phyloP scores from a whole-genome alignment of 2,797 vertebrate species.

The Fistularia commersonii region DNA sequence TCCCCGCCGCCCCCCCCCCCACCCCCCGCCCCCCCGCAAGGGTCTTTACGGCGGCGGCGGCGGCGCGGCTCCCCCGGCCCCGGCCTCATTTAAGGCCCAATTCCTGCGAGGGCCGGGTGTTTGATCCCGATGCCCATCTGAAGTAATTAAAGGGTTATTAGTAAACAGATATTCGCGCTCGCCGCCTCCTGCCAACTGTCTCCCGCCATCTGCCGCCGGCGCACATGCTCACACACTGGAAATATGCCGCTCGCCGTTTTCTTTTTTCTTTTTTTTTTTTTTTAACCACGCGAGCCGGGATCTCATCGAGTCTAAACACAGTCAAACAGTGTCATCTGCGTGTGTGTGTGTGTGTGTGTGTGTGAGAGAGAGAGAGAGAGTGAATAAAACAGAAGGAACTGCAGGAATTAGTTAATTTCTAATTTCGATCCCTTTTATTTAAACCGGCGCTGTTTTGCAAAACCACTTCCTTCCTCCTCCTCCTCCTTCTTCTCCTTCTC shows the following conservation, averaged over 20 bases:
- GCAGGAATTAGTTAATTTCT: slow-evolving; percentile 33
- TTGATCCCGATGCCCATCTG: slow-evolving; percentile 81
- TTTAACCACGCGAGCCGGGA: no score
- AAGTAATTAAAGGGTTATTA: slow-evolving; percentile 86
- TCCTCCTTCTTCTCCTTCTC: slow-evolving; percentile 10
- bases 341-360: slow-evolving; percentile 20
- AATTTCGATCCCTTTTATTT: slow-evolving; percentile 50
- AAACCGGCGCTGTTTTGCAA: slow-evolving; percentile 46
- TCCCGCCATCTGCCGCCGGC: slow-evolving; percentile 79
- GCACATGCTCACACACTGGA: slow-evolving; percentile 75
- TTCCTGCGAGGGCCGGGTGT: slow-evolving; percentile 74
- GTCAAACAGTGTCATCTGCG: slow-evolving; percentile 61
- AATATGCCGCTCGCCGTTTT: no score
- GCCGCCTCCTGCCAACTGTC: slow-evolving; percentile 80
- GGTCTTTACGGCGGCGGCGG: slow-evolving; percentile 60
- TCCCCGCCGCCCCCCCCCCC: no score
- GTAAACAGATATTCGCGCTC: slow-evolving; percentile 84
- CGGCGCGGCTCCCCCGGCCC: slow-evolving; percentile 57
- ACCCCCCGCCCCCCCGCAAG: slow-evolving; percentile 43
- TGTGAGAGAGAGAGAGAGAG: slow-evolving; percentile 7
- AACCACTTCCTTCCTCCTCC: slow-evolving; percentile 14
- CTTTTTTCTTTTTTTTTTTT: no score
- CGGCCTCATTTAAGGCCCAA: slow-evolving; percentile 75
- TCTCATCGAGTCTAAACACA: slow-evolving; percentile 69
- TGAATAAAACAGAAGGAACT: not conserved